Base-by-base conservation (phyloP, 2,888 invertebrate species). In the Tipula vernalis region DNA sequence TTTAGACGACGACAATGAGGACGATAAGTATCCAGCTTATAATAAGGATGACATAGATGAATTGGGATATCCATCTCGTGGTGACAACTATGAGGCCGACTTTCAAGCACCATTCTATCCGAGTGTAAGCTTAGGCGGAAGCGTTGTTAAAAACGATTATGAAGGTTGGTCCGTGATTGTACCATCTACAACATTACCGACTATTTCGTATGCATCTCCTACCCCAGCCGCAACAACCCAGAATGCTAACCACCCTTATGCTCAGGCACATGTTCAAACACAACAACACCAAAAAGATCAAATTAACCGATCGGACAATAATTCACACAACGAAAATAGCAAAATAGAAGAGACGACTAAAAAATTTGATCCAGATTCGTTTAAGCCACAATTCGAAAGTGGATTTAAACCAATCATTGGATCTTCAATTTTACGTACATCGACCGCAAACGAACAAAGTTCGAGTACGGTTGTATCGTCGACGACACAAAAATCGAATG, bases 41-140 rank as follows among this genome's bases (percentile, higher is more conserved):
- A 85, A 42, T 44, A 87, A 51, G n/a, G 57, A 12, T 83, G 47
- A 87, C n/a, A 85, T 44, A 10, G 87, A 87, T 85, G 87, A 87
- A 71, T 86, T 87, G 3, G 86, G 86, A 13, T 87, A 87, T 83
- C 87, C 86, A 36, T 88, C 90, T n/a, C 89, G 91, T 5, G 91
- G 90, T 0, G 91, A 91, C 85, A 90, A 91, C 87, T 91, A 89
- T 86, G 91, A 91, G 87, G 88, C 93, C 87, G 94, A 94, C 88
- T 95, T 95, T 88, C 94, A 94, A 92, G 95, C 95, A 0, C 95
- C 95, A 0, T 95, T 95, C 89, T 94, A 94, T 85, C 95, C 95
- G 0, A 95, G 95, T 88, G 92, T 94, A 0, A 94, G 93, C 87
- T 91, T 94, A 0, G 94, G 93, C 87, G 89, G 89, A 0, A 92